These are phyloP conservation scores for Platichthys stellatus DNA, from an alignment of 2,113 vertebrate species.

Conservation along the genomic window DNA sequence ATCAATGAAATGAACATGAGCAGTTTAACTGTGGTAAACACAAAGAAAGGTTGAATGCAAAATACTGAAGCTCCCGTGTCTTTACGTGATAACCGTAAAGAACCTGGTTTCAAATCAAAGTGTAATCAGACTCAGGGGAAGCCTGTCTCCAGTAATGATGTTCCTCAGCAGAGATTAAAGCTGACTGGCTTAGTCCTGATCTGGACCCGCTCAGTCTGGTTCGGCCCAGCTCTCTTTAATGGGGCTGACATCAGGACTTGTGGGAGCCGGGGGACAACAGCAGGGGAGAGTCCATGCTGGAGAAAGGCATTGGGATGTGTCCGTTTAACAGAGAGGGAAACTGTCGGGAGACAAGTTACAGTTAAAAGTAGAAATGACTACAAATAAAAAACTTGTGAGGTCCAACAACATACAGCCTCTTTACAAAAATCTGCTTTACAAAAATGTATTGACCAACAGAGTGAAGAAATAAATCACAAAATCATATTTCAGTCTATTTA, in stretches of 20 bases:
- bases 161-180: constrained; percentile 13
- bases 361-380: background rate
- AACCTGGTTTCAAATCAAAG: constrained; percentile 18
- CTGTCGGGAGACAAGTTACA: constrained; percentile 71
- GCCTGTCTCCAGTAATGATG: background rate
- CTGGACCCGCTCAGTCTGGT: background rate
- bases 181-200: constrained; percentile 12
- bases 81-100: constrained; percentile 26
- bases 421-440: too few species aligned
- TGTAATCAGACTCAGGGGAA: background rate
- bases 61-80: constrained; percentile 44
- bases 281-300: constrained; percentile 87
- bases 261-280: constrained; percentile 89
- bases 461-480: too few species aligned
- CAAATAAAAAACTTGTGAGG: too few species aligned
- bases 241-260: constrained; percentile 88
- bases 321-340: constrained; percentile 93
- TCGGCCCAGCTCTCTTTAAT: background rate
- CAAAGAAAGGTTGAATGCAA: constrained; percentile 17
- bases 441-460: too few species aligned
- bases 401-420: too few species aligned
- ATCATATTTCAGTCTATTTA: too few species aligned
- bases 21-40: constrained; percentile 5
- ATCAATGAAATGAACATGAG: background rate
- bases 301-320: constrained; percentile 88